Evolutionary conservation across 2,797 vertebrate genomes (phyloP).

Genomic region (Eremophila alpestris): DNA sequence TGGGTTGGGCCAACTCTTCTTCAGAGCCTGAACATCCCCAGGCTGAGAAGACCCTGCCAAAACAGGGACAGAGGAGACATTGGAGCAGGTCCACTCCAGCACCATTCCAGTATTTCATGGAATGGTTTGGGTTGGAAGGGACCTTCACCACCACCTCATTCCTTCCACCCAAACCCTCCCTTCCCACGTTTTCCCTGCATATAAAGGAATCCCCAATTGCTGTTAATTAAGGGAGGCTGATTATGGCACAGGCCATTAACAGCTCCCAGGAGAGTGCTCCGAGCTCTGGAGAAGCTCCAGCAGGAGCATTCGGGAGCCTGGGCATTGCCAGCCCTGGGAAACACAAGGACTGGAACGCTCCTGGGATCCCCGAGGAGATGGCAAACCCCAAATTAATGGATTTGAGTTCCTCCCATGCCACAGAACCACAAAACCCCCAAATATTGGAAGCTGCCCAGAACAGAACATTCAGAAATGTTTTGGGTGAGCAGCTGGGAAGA

Average conservation of each 20-base stretch:
- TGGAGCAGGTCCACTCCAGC: neutral
- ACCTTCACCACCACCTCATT: neutral
- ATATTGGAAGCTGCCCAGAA: neutral
- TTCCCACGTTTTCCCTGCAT: accelerated
- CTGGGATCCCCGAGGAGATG: accelerated
- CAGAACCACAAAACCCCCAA: neutral
- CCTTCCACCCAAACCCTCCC: neutral
- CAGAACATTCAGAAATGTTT: accelerated
- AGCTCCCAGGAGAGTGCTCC: neutral
- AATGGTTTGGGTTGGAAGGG: neutral
- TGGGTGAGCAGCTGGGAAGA: neutral
- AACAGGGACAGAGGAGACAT: accelerated
- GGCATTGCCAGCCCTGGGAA: neutral
- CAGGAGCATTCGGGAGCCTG: neutral
- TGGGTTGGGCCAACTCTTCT: neutral
- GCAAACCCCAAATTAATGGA: neutral
- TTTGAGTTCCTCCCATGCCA: neutral
- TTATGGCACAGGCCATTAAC: neutral
- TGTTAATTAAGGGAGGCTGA: neutral
- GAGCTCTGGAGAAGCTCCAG: neutral
- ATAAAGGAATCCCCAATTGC: neutral
- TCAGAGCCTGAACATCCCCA: neutral
- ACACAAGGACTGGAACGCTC: neutral
- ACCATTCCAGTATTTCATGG: neutral
- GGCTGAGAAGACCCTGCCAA: neutral